phyloP scores from a whole-genome alignment of 2,797 vertebrate genomes.

The Ara ararauna region DNA sequence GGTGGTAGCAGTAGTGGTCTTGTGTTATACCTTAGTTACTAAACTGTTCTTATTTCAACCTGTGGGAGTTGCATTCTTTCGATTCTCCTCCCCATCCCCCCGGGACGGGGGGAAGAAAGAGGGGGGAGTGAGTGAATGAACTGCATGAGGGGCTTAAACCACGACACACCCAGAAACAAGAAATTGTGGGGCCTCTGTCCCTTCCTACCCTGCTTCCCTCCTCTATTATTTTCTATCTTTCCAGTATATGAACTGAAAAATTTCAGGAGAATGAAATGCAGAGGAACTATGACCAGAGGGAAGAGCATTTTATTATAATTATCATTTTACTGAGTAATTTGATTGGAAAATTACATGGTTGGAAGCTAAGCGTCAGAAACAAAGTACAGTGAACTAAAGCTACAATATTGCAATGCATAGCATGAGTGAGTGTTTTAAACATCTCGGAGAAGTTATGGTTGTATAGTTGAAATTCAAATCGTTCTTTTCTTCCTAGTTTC shows the following conservation, averaged over 20 bases:
- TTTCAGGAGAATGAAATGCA: not conserved
- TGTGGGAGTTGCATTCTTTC: too few relatives aligned
- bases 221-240: not conserved
- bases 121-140: too few relatives aligned
- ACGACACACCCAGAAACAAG: not conserved
- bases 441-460: not conserved
- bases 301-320: not conserved
- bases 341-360: not conserved
- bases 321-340: not conserved
- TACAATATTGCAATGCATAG: not conserved
- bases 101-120: too few relatives aligned
- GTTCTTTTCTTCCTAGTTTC: not conserved
- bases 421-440: not conserved
- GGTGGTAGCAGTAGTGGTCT: too few relatives aligned
- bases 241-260: not conserved
- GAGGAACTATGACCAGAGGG: not conserved
- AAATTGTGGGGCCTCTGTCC: not conserved
- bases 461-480: not conserved
- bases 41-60: too few relatives aligned
- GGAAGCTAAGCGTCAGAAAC: not conserved
- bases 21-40: too few relatives aligned
- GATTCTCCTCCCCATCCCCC: too few relatives aligned
- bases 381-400: not conserved
- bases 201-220: not conserved
- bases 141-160: too few relatives aligned